Evolutionary conservation across 1,140 invertebrate genomes (phyloP), one percentile per base, ranked within the genome.

Genomic region (Caenorhabditis briggsae): DNA sequence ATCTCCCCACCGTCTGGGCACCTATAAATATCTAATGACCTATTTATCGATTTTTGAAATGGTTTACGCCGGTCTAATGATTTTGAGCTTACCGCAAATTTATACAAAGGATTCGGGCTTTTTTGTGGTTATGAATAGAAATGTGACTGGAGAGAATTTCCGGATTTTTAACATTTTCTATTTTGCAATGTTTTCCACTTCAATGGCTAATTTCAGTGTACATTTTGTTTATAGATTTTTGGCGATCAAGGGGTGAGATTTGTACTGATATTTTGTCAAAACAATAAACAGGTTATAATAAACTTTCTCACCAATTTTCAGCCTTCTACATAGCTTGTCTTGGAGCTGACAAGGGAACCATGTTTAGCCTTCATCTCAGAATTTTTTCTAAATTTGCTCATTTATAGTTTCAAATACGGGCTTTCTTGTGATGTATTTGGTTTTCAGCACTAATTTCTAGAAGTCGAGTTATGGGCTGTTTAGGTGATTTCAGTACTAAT

Each of bases 171-270:
- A 7, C 2, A 2, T 41, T 33, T 14, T 64, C 12, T 64, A 64
- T 64, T 64, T 64, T 33, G 5, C 8, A 33, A 64, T 64, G 61
- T 64, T 64, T 64, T 25, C 25, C 41, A 41, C 61, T 1, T 64
- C 61, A 18, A 41, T 64, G 61, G 61, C 61, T 9, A 64, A 64
- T 18, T 64, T 64, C 12, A 23, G 61, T 33, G 33, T 41, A 25
- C 61, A 64, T 41, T 64, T 64, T 41, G 18, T 64, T 64, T 64
- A 64, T 64, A 2, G 61, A 11, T 64, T 18, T 41, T 41, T 64
- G 61, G 33, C 25, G 12, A 18, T 64, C 8, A 64, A 25, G 14
- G 61, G 61, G 61, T 3, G 9, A 64, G 23, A 2, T 5, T 59
- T 20, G 7, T 1, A 6, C 12, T 9, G 11, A 11, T 59, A 18